phyloP scores from a whole-genome alignment of 2,113 vertebrate genomes.

The Capreolus pygargus region DNA sequence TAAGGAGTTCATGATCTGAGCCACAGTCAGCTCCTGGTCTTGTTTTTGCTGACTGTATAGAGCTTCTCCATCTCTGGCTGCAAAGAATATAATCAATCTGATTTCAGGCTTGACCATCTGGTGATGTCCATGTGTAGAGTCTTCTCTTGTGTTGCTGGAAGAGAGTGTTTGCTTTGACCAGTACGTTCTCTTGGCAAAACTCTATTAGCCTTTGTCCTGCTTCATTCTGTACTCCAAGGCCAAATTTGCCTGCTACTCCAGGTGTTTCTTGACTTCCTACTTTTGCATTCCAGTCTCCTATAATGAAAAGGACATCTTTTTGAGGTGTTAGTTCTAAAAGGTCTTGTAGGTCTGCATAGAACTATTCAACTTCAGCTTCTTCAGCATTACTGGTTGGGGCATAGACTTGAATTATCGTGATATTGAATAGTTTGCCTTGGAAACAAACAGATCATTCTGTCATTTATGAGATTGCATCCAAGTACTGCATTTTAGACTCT shows the following conservation, averaged over 20 bases:
- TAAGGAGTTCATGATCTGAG: not conserved
- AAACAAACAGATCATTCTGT: not conserved
- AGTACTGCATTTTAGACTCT: not conserved
- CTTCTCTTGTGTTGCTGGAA: not conserved
- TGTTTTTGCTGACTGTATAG: not conserved
- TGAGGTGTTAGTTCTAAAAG: not conserved
- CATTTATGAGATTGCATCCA: not conserved
- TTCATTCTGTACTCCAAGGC: not conserved
- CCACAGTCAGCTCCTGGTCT: accelerated
- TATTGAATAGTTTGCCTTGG: not conserved
- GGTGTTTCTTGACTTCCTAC: not conserved
- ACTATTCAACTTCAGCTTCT: not conserved
- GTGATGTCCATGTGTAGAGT: not conserved
- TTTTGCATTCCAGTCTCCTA: not conserved
- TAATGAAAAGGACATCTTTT: not conserved
- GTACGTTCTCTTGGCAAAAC: accelerated
- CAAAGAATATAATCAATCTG: not conserved
- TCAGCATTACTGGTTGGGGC: not conserved
- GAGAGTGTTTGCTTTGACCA: not conserved
- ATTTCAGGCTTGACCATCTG: accelerated
- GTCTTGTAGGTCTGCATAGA: not conserved
- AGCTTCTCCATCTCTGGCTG: not conserved
- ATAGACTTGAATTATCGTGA: not conserved
- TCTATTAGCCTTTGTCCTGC: not conserved
- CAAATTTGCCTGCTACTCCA: not conserved